Evolutionary conservation across 2,888 invertebrate species (phyloP), one percentile per base, ranked within the genome.

Genomic region (Drosophila rubida): DNA sequence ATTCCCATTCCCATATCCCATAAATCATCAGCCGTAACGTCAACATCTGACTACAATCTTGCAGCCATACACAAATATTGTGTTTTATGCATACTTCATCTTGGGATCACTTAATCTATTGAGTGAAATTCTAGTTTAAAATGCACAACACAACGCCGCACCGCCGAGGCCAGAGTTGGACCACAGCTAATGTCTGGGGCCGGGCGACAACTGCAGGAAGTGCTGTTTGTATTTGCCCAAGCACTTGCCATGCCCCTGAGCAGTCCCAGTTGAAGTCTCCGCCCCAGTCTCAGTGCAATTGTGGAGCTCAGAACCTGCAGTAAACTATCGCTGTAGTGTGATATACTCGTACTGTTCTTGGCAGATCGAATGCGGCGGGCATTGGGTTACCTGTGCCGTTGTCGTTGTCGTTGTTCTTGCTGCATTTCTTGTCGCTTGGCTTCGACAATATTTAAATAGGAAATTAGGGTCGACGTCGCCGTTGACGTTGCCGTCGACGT

Each of bases 371-470:
- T 69, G 42, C 46, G 25, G 8, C 50, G 35, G 66, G 75, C 78
- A 75, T 78, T 77, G 58, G 79, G 64, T 77, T 78, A 77, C 76
- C 64, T 65, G 32, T 11, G 16, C 1, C 44, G 32, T 51, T 62
- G 63, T n/a, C n/a, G n/a, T n/a, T n/a, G n/a, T n/a, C n/a, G n/a
- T n/a, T n/a, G n/a, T n/a, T n/a, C n/a, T 71, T 60, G 45, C 64
- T 59, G 59, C 55, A 64, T 61, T 78, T 54, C 66, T 55, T 45
- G 53, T 61, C 62, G 74, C 59, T 46, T 64, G 49, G 55, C 62
- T 70, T 61, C 49, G 64, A 65, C 69, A 69, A 78, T 78, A 78
- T 80, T 81, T 75, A 75, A 78, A 81, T 73, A 73, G 81, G 75
- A 80, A 80, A 80, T 81, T 80, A 80, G 80, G 81, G 80, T 75